Base-by-base conservation (phyloP, 2,888 invertebrate genomes). In the Dicycla oo region DNA sequence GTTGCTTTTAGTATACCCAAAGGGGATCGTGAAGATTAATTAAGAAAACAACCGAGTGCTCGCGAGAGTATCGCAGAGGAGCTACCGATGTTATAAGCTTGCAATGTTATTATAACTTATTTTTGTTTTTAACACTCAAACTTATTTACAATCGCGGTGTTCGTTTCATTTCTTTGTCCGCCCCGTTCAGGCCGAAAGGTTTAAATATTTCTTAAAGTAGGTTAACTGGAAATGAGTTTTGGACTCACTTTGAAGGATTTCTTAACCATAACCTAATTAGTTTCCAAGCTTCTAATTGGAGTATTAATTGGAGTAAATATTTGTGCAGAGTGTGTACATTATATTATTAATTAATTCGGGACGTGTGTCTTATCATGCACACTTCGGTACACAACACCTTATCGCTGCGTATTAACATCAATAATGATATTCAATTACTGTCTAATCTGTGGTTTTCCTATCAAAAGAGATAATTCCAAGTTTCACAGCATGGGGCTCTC, bases 31-130 rank as follows among this genome's bases (percentile, higher is more conserved):
- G 81, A 69, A 83, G 71, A 69, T 69, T 82, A 83, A 82, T 82
- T 81, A 82, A 83, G 77, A 77, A 73, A 83, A 83, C 73, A 82
- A 73, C 73, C 67, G 67, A 80, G 77, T 65, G 57, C 84, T 81
- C 58, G 69, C 69, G 20, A 51, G 67, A 62, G 71, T 73, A 77
- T 76, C 72, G 60, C 77, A 54, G 65, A 75, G 51, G 56, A 56
- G 71, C 54, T 69, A 73, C n/a, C n/a, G n/a, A n/a, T 82, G 82
- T 82, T 71, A 63, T 61, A 82, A 70, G 65, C 68, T 76, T 81
- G 81, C 83, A 80, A 73, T 76, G 67, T 81, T 83, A 80, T 80
- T 69, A 76, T 73, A 73, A 69, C 76, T 81, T 81, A 81, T 80
- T 75, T 82, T 80, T 82, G 60, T 69, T 76, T 75, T 74, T 82